Evolutionary conservation across 35 echinoderm and acorn worm species (phyloP).

Genomic region (Apostichopus californicus): DNA sequence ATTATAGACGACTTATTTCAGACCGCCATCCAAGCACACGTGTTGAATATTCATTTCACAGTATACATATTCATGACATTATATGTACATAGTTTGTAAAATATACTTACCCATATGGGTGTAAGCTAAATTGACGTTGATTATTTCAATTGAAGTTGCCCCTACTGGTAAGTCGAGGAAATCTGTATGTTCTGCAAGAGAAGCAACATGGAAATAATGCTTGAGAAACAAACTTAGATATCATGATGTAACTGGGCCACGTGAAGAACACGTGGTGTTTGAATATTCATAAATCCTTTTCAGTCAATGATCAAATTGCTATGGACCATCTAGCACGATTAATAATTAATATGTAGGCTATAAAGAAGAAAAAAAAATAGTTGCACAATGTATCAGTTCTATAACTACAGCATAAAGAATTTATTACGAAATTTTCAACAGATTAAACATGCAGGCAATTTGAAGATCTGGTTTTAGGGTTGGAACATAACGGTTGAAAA

Average conservation of each 20-base stretch:
- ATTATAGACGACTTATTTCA: not conserved
- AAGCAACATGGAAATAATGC: not conserved
- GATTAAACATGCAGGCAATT: too few species aligned
- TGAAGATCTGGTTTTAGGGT: too few species aligned
- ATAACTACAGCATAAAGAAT: too few species aligned
- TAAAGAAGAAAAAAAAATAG: too few species aligned
- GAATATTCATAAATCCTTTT: not conserved
- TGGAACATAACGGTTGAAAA: too few species aligned
- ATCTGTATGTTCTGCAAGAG: conserved; percentile 29
- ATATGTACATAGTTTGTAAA: not conserved
- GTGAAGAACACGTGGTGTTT: too few species aligned
- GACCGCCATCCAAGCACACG: not conserved
- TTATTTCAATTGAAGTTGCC: conserved; percentile 50
- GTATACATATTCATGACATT: not conserved
- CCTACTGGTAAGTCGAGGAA: conserved; percentile 41
- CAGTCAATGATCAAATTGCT: not conserved
- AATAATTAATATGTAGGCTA: too few species aligned
- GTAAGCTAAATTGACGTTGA: conserved; percentile 58
- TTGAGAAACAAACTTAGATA: too few species aligned
- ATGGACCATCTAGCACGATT: too few species aligned
- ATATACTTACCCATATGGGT: conserved; percentile 64
- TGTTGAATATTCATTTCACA: not conserved
- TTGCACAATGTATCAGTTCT: too few species aligned
- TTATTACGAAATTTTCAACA: too few species aligned
- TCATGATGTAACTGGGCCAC: too few species aligned